phyloP scores from a whole-genome alignment of 2,113 vertebrate species.

The Leptocoma aspasia region DNA sequence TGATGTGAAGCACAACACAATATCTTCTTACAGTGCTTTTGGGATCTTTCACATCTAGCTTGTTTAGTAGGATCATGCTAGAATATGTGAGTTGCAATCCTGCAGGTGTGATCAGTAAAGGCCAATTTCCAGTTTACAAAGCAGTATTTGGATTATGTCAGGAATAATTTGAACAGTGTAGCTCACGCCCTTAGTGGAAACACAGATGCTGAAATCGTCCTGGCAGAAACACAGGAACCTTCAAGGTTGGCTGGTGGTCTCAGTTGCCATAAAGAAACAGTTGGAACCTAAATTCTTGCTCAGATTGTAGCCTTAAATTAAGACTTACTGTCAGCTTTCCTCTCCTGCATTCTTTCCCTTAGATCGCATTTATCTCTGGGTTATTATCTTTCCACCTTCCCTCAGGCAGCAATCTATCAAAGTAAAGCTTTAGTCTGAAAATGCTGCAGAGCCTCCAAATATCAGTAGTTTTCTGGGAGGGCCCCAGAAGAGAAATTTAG shows the following conservation, averaged over 20 bases:
- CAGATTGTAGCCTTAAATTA: background rate
- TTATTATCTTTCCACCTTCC: background rate
- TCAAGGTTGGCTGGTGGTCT: background rate
- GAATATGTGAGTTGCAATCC: background rate
- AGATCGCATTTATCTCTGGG: background rate
- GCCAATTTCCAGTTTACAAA: background rate
- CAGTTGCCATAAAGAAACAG: background rate
- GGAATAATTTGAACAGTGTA: background rate
- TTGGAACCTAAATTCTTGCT: background rate
- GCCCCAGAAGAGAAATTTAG: background rate
- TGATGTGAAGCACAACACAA: background rate
- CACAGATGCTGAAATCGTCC: accelerated
- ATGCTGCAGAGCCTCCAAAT: background rate
- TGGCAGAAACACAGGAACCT: background rate
- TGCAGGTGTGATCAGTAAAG: background rate
- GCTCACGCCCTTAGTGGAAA: background rate
- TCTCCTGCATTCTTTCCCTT: background rate
- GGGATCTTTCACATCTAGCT: background rate
- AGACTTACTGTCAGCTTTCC: background rate
- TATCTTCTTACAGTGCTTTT: background rate
- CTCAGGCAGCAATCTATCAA: background rate
- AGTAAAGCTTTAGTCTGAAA: background rate
- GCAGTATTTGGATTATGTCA: background rate
- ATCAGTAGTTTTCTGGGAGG: background rate
- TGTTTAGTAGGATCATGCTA: background rate